A percentile compares a stretch with the other conserved stretches of the same genome.
Conservation (phyloP, 1,140 invertebrate genomes). For the Drosophila truncata region DNA sequence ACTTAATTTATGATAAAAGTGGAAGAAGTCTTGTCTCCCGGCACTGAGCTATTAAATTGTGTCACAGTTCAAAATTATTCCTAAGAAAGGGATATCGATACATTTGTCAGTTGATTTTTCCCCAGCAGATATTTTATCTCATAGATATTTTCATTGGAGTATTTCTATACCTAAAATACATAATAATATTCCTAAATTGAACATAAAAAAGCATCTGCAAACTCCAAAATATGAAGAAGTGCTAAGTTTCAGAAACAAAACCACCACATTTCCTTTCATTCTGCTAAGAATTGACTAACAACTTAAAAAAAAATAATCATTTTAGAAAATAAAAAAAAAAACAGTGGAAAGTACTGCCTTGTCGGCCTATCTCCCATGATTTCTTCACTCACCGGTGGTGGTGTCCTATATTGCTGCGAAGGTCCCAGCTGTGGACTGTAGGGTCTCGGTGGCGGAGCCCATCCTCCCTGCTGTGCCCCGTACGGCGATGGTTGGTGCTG, state of each 20-base stretch:
- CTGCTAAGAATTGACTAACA: too few species aligned
- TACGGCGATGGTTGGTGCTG: conserved; percentile 78
- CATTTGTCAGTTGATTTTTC: background rate
- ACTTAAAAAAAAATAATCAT: too few species aligned
- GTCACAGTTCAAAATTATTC: background rate
- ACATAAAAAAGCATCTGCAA: too few species aligned
- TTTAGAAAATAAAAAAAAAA: too few species aligned
- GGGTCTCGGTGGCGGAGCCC: conserved; percentile 82
- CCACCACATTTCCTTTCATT: too few species aligned
- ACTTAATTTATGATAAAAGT: conserved; percentile 2
- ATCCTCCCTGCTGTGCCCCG: conserved; percentile 78
- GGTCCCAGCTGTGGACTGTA: conserved; percentile 84
- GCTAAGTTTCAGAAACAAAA: too few species aligned
- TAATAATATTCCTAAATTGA: too few species aligned
- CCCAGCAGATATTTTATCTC: background rate
- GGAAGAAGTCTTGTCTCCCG: background rate
- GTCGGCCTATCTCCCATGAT: too few species aligned
- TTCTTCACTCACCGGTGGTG: conserved; percentile 70
- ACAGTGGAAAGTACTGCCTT: too few species aligned
- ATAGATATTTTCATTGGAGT: background rate
- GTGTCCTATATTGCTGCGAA: conserved; percentile 82
- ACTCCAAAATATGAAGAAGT: too few species aligned
- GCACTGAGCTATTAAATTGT: background rate
- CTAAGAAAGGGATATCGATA: background rate
- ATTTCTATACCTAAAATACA: too few species aligned